Base-by-base conservation (phyloP, 2,113 vertebrate genomes). In the Speoplatyrhinus poulsoni region DNA sequence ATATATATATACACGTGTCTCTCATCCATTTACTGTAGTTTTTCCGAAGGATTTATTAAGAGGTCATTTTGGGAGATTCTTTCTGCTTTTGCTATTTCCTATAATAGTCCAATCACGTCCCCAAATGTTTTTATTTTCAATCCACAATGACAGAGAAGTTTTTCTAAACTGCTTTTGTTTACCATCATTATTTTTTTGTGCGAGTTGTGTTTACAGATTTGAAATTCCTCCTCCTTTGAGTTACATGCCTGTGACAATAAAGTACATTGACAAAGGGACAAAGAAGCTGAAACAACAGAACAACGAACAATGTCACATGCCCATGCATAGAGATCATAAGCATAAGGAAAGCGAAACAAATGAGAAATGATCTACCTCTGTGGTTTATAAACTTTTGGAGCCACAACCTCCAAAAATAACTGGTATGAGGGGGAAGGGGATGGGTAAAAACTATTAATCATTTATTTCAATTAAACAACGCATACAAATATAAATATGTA, bases 91-190 rank as follows among this genome's bases (percentile, higher is more conserved):
- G 26, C 71, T 64, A 69, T 76, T 80, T 81, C 70, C 75, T 77
- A 77, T 80, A 59, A 83, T 77, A 72, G 55, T 62, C 67, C 46
- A 82, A 83, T 82, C 78, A 72, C 70, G 84, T 70, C 50, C 65
- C 74, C 61, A 76, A 76, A 82, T 71, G 72, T 33, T 71, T 60
- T 85, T 85, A 83, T 85, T 82, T 82, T 92, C 91, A 93, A 92
- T 89, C 36, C 7, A 41, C 36, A 41, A 41, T 41, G 36, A 41
- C 4, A 41, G 36, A 41, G 0, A 6, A 1, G 19, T 19, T 19
- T 41, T 41, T 41, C 7, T 41, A 41, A 41, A 41, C 36, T 41
- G 36, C 36, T 8, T 7, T 41, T 41, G 36, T 41, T 74, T 72
- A 73, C 77, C 65, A 65, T 75, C 72, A 73, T 70, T 69, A 65